A percentile compares a stretch with the other conserved stretches of the same genome.
Evolutionary conservation across 2,888 invertebrate genomes (phyloP).

Genomic region (Galeruca laticollis): DNA sequence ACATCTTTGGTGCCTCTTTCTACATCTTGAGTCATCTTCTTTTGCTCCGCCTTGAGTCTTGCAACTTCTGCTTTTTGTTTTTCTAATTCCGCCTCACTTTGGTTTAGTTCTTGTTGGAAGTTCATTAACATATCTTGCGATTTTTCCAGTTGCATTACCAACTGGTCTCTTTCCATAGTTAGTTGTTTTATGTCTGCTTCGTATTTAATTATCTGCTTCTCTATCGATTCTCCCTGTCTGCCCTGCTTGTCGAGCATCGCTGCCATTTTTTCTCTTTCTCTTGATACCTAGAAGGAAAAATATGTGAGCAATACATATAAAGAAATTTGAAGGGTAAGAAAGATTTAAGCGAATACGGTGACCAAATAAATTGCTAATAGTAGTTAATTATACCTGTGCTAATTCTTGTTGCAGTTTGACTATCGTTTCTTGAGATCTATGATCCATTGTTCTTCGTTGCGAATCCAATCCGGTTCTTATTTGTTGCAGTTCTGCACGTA

Average conservation of each 20-base stretch:
- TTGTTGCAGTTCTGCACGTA: constrained; percentile 78
- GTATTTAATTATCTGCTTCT: constrained; percentile 86
- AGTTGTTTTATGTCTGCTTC: constrained; percentile 89
- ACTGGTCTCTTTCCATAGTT: constrained; percentile 86
- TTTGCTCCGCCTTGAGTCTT: constrained; percentile 78
- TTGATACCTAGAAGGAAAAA: constrained; percentile 46
- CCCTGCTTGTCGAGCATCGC: constrained; percentile 83
- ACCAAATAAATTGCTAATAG: not conserved
- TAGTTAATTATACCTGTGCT: constrained; percentile 60
- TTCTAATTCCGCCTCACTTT: constrained; percentile 85
- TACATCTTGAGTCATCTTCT: constrained; percentile 78
- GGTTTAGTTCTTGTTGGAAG: constrained; percentile 90
- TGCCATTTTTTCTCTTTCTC: constrained; percentile 83
- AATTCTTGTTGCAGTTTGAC: constrained; percentile 81
- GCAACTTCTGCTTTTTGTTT: constrained; percentile 84
- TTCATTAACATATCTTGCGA: constrained; percentile 93
- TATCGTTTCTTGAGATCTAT: constrained; percentile 79
- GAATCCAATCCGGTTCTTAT: constrained; percentile 75
- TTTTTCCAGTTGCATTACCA: constrained; percentile 90
- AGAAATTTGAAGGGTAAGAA: too few species aligned
- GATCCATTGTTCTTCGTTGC: constrained; percentile 75
- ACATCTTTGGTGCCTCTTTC: constrained; percentile 79
- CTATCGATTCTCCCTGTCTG: constrained; percentile 83
- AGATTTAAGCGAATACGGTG: too few species aligned
- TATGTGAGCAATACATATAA: not conserved